Percentiles rank a stretch among this genome's conserved stretches.
Evolutionary conservation across 2,113 vertebrate species (phyloP).

Genomic region (Tylochromis polylepis): DNA sequence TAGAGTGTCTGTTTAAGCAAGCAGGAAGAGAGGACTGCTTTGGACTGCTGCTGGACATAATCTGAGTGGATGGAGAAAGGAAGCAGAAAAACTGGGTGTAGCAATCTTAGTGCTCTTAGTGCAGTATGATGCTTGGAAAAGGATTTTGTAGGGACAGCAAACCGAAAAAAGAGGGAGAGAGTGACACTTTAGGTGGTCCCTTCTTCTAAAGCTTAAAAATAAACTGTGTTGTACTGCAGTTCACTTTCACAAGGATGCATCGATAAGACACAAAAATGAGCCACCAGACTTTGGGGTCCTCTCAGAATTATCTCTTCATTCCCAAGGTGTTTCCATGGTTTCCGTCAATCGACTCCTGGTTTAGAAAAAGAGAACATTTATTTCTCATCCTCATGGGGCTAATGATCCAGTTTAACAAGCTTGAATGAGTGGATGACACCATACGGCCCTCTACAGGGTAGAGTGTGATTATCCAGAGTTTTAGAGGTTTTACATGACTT

Average conservation of each 20-base stretch:
- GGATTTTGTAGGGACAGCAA: background rate
- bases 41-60: background rate
- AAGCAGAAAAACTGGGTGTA: background rate
- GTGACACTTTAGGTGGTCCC: conserved; percentile 8
- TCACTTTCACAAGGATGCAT: conserved; percentile 48
- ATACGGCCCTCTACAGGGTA: conserved; percentile 47
- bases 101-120: background rate
- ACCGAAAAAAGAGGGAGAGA: background rate
- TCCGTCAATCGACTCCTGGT: conserved; percentile 68
- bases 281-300: conserved; percentile 33
- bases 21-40: background rate
- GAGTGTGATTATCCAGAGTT: background rate
- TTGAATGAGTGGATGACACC: conserved; percentile 21
- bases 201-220: conserved; percentile 27
- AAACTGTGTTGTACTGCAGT: conserved; percentile 15
- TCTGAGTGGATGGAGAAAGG: background rate
- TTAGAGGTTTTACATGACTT: background rate
- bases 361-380: conserved; percentile 67
- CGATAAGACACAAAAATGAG: conserved; percentile 53
- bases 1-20: conserved; percentile 5
- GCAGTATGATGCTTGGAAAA: background rate
- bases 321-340: conserved; percentile 66
- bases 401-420: conserved; percentile 57
- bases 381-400: conserved; percentile 56
- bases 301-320: conserved; percentile 61